Evolutionary conservation across 2,797 vertebrate species (phyloP), one percentile per base, ranked within the genome.

Genomic region (Brachyalestes nurse): DNA sequence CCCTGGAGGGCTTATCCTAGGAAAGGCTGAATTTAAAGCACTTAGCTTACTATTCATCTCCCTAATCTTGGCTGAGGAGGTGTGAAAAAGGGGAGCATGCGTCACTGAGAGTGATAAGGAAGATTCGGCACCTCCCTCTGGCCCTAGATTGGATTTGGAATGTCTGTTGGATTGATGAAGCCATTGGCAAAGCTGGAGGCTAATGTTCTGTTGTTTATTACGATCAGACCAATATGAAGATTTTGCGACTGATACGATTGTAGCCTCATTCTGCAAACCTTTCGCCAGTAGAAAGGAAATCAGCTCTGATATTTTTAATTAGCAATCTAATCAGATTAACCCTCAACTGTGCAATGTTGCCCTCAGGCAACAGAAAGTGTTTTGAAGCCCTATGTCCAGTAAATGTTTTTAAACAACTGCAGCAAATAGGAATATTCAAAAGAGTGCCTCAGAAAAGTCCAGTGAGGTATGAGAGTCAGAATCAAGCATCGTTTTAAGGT

Each of bases 11-110:
- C 49, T 65, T 71, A 80, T 82, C 79, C 57, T 55, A 73, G 28
- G 65, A 28, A 82, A 79, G 75, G 58, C 80, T 81, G 84, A 87
- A 87, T 85, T 84, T 79, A 69, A 84, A 81, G 79, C 77, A 75
- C 79, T 83, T 84, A 78, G 80, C 57, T 79, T 78, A 74, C 64
- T 81, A 83, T 86, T 70, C 82, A 78, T 83, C 80, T 82, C 72
- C 53, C 71, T 86, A 82, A 83, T 89, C 85, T 77, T 42, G 67
- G 65, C 75, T 70, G 62, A 75, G 74, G 78, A 83, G 69, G 79
- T 67, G 72, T 77, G 70, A 75, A 80, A 82, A 83, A 72, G 67
- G 70, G 73, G 79, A 79, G 49, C 66, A 66, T 61, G 13, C 81
- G 79, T 83, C 82, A 73, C 25, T 72, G 77, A 77, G 79, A 82